Base-by-base conservation (phyloP, 2,888 invertebrate genomes). In the Torymus auratus region DNA sequence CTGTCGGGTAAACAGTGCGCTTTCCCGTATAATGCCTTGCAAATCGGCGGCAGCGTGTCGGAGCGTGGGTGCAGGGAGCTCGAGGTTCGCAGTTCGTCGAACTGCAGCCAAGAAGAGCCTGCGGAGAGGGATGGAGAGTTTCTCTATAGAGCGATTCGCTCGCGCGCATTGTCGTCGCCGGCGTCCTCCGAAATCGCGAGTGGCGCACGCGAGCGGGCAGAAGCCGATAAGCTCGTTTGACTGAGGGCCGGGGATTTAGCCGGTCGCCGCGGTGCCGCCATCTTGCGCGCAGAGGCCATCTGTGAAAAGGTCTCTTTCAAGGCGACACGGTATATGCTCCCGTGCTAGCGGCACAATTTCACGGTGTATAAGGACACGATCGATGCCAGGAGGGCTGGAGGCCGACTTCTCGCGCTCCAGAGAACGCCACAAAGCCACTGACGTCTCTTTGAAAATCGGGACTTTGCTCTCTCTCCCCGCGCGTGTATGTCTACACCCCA, bases 361-460 rank as follows among this genome's bases (percentile, higher is more conserved):
- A 67, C 69, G 23, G n/a, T 13, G n/a, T 55, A 5, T 41, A 61
- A 14, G 60, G 28, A 41, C 41, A 41, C 71, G 71, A 60, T 52
- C 71, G 60, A 61, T 71, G 70, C 56, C 52, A 67, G 52, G 41
- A 41, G 41, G 41, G 41, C 1, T 7, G 41, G 41, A 7, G 41
- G 11, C 23, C 20, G 53, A 67, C 52, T 50, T 53, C 67, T 55
- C 70, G 70, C 41, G 41, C 7, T 41, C 41, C 7, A 7, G 41
- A 41, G 41, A 41, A 41, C 41, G 41, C 41, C 58, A 70, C 70
- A 70, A 70, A 70, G 70, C 70, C 56, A 28, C 17, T 15, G 73
- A 64, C 73, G 73, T 77, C 69, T 60, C 71, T 79, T 80, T 71
- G 76, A 79, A 79, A 79, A 81, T 78, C 69, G 53, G 74, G 41